Conservation (phyloP, 2,888 invertebrate genomes). For the Alloscopus bannaensis region DNA sequence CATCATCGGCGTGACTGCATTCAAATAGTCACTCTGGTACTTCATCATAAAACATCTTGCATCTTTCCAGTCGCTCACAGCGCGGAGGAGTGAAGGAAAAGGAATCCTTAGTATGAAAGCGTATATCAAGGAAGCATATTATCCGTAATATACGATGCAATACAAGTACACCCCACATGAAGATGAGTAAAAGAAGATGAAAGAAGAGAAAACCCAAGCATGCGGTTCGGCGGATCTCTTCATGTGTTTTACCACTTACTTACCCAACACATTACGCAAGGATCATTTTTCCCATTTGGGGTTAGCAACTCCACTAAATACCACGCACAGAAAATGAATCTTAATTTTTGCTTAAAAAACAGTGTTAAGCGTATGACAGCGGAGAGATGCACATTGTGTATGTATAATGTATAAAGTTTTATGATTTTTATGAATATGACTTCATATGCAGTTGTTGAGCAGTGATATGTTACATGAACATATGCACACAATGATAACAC, state of each 20-base stretch:
- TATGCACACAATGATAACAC: neutral
- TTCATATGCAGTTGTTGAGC: neutral
- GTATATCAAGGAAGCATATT: too few species aligned
- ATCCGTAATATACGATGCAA: too few species aligned
- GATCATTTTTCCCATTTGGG: constrained; percentile 28
- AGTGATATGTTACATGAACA: constrained; percentile 4
- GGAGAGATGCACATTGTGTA: neutral
- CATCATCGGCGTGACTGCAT: constrained; percentile 1
- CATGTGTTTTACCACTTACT: constrained; percentile 5
- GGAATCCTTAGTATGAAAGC: too few species aligned
- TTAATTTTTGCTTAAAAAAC: constrained; percentile 4
- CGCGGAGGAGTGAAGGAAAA: too few species aligned
- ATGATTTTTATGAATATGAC: neutral
- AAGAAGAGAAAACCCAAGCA: constrained; percentile 36
- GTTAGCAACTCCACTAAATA: constrained; percentile 27
- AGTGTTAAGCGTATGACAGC: neutral
- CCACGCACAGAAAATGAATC: constrained; percentile 11
- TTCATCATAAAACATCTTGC: too few species aligned
- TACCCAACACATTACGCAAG: constrained; percentile 22
- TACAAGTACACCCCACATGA: constrained; percentile 38
- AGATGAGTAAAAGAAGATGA: constrained; percentile 34
- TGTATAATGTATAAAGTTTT: too few species aligned
- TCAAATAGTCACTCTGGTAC: too few species aligned
- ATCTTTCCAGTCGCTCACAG: too few species aligned
- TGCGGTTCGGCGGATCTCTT: constrained; percentile 59